Percentiles rank a stretch among this genome's conserved stretches.
Conservation (phyloP, 2,113 vertebrate genomes). For the Daboia siamensis region DNA sequence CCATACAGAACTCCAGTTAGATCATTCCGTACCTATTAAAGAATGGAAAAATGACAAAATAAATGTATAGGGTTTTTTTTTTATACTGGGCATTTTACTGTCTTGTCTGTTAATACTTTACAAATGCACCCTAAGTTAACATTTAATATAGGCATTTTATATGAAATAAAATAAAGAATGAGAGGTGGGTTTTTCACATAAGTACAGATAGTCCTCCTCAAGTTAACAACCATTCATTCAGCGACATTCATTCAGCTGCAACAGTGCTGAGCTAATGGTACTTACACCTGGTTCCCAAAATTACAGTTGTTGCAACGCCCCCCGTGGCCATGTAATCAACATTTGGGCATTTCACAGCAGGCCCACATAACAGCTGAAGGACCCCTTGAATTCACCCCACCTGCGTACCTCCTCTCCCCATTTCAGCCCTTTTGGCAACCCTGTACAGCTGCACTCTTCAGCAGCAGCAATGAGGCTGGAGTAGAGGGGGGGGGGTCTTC, state of each 20-base stretch:
- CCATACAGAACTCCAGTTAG: slow-evolving; percentile 93
- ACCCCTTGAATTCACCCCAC: background rate
- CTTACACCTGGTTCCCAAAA: background rate
- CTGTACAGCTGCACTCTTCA: too few relatives aligned
- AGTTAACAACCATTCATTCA: background rate
- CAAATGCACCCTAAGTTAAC: background rate
- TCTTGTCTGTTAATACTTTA: slow-evolving; percentile 2
- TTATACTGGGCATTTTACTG: background rate
- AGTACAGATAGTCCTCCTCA: background rate
- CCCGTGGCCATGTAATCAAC: background rate
- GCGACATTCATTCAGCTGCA: background rate
- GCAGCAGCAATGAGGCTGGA: background rate
- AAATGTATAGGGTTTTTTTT: background rate
- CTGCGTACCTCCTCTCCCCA: background rate
- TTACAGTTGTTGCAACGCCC: background rate
- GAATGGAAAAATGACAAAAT: slow-evolving; percentile 55
- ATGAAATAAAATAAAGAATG: background rate
- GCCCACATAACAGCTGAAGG: background rate
- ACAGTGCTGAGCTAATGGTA: background rate
- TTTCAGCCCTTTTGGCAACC: background rate
- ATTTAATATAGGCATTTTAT: slow-evolving; percentile 6
- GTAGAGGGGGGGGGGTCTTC: background rate
- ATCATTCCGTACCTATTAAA: slow-evolving; percentile 92
- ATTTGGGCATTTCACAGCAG: background rate
- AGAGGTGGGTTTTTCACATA: background rate